Conservation (phyloP, 2,797 vertebrate genomes). For the Darevskia nairensis region DNA sequence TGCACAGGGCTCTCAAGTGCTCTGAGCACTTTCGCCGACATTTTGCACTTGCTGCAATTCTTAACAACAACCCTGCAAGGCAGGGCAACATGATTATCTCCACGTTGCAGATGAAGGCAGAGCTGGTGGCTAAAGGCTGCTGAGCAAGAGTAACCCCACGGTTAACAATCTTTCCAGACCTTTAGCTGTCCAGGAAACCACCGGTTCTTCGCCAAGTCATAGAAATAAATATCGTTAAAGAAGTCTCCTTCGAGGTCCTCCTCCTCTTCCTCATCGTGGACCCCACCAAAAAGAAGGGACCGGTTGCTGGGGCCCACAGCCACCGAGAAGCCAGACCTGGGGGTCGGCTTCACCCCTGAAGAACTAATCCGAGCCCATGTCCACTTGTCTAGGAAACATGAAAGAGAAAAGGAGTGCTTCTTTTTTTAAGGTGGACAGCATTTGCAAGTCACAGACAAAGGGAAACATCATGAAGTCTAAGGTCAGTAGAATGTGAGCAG, state of each 20-base stretch:
- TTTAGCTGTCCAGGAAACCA: conserved; percentile 90
- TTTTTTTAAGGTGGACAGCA: no score
- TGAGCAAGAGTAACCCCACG: accelerated
- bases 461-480: background rate
- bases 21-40: background rate
- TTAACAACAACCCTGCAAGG: background rate
- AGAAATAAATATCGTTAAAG: conserved; percentile 91
- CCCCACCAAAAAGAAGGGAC: conserved; percentile 90
- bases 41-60: no score
- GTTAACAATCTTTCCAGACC: conserved; percentile 71
- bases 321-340: conserved; percentile 90
- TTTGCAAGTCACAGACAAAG: background rate
- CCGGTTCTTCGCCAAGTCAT: conserved; percentile 86
- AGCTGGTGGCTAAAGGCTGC: background rate
- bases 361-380: conserved; percentile 87
- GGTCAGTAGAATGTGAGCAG: background rate
- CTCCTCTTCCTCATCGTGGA: conserved; percentile 94
- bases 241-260: conserved; percentile 93
- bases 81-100: no score
- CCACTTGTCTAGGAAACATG: conserved; percentile 86
- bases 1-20: background rate
- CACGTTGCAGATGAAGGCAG: background rate
- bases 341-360: conserved; percentile 86
- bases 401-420: accelerated
- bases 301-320: conserved; percentile 82